Percentiles rank a stretch among this genome's conserved stretches.
Conservation (phyloP, 1,140 invertebrate genomes). For the Phortica variegata region DNA sequence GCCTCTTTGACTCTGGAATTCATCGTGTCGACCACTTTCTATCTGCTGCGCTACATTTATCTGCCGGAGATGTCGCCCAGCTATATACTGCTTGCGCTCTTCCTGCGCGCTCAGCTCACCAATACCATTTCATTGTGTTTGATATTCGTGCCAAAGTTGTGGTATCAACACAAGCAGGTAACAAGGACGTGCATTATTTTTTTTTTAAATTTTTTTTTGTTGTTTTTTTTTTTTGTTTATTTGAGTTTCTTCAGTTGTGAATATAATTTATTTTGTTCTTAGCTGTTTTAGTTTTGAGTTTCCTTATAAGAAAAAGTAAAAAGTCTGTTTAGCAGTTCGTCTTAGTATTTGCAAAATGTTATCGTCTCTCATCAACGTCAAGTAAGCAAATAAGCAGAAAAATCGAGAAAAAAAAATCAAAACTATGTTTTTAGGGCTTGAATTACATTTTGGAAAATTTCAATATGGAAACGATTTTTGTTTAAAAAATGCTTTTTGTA, state of each 20-base stretch:
- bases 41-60: slow-evolving; percentile 66
- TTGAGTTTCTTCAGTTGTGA: slow-evolving; percentile 9
- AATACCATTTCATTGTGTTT: slow-evolving; percentile 73
- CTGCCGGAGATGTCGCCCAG: slow-evolving; percentile 69
- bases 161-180: slow-evolving; percentile 71
- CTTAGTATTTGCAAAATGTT: slow-evolving; percentile 15
- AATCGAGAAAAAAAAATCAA: slow-evolving; percentile 10
- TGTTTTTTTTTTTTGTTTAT: slow-evolving; percentile 1
- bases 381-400: slow-evolving; percentile 6
- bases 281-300: slow-evolving; percentile 16
- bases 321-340: slow-evolving; percentile 20
- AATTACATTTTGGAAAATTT: slow-evolving; percentile 22
- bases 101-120: slow-evolving; percentile 74
- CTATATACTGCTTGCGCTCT: slow-evolving; percentile 68
- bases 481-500: slow-evolving; percentile 34
- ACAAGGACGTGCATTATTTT: slow-evolving; percentile 6
- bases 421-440: slow-evolving; percentile 35
- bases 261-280: slow-evolving; percentile 14
- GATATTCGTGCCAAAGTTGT: slow-evolving; percentile 77
- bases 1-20: slow-evolving; percentile 75
- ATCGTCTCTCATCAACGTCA: slow-evolving; percentile 13
- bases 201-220: slow-evolving; percentile 14
- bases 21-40: slow-evolving; percentile 69
- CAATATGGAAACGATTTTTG: slow-evolving; percentile 52
- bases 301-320: slow-evolving; percentile 17